Evolutionary conservation across 2,113 vertebrate genomes (phyloP).

Genomic region (Camelus bactrianus): DNA sequence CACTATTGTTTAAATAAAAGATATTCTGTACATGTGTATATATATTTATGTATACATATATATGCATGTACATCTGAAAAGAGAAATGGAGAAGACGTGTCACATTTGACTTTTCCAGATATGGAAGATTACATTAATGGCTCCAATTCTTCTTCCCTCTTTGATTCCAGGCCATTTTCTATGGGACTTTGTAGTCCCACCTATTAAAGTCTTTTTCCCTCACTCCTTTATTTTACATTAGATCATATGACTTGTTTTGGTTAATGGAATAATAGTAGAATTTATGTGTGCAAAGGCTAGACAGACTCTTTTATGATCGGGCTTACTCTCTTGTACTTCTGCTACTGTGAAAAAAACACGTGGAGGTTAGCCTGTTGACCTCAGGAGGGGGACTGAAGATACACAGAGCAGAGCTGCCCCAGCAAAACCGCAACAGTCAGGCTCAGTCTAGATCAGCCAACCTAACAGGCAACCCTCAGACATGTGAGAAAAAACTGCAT

Average conservation of each 20-base stretch:
- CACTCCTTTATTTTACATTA: not conserved
- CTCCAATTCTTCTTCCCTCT: conserved; percentile 3
- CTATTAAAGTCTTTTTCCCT: not conserved
- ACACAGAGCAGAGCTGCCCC: not conserved
- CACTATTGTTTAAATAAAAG: not conserved
- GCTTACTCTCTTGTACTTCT: not conserved
- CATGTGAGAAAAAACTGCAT: not conserved
- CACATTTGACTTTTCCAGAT: conserved; percentile 1
- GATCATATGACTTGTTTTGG: not conserved
- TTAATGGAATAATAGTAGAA: not conserved
- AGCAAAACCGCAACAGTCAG: not conserved
- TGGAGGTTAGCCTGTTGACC: not conserved
- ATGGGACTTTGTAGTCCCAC: not conserved
- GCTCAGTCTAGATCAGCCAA: not conserved
- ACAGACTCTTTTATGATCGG: not conserved
- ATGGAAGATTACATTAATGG: not conserved
- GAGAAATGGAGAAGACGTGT: not conserved
- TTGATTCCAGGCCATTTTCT: not conserved
- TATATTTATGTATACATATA: not conserved
- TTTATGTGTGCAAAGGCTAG: not conserved
- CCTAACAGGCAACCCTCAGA: not conserved
- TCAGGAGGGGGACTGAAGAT: not conserved
- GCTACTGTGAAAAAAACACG: not conserved
- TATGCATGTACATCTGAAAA: not conserved
- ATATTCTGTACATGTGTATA: not conserved